Conservation (phyloP, 2,797 vertebrate species). For the Momotus momota region DNA sequence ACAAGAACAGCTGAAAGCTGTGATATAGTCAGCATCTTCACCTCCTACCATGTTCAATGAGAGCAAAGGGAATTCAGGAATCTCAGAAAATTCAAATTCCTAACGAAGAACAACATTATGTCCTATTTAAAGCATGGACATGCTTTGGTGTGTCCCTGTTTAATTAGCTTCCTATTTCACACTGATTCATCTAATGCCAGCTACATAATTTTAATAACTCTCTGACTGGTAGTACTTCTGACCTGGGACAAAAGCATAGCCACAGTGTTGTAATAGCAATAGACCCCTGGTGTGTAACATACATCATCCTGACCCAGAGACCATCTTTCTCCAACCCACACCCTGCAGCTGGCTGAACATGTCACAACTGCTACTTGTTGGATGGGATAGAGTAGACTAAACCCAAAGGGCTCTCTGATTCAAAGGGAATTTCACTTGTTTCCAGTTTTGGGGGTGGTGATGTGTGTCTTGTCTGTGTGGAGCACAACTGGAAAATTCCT, state of each 20-base stretch:
- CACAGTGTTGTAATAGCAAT: not conserved
- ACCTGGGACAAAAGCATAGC: not conserved
- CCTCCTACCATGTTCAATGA: not conserved
- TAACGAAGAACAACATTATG: not conserved
- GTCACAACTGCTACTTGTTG: not conserved
- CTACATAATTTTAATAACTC: not conserved
- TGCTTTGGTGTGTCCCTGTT: not conserved
- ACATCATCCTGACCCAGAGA: not conserved
- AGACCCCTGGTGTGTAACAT: rapidly evolving
- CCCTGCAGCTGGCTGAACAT: not conserved
- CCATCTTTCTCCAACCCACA: not conserved
- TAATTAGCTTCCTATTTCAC: not conserved
- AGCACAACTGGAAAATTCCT: not conserved
- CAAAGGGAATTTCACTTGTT: not conserved
- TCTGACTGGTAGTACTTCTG: not conserved
- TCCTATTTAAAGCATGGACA: not conserved
- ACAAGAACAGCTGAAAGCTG: not conserved
- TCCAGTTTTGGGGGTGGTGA: not conserved
- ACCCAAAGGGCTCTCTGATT: not conserved
- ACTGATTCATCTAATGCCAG: not conserved
- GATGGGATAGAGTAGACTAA: not conserved
- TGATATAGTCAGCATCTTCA: not conserved
- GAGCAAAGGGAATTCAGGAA: not conserved
- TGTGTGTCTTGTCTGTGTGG: no score
- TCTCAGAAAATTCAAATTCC: not conserved